Percentiles rank a stretch among this genome's conserved stretches.
phyloP scores from a whole-genome alignment of 2,797 vertebrate species.

The Hydrocynus forskahlii region DNA sequence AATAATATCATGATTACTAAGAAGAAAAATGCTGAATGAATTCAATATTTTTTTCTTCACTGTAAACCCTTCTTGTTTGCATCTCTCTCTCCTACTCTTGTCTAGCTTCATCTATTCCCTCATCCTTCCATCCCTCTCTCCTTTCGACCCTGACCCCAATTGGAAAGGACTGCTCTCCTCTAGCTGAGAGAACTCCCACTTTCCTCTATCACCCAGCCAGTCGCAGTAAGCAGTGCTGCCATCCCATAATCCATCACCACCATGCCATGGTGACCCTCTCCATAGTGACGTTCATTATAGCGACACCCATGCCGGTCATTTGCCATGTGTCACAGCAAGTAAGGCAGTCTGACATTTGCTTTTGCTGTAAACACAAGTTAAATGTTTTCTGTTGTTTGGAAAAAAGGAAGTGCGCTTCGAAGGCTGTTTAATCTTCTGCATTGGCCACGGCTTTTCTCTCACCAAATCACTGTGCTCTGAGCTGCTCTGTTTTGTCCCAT shows the following conservation, averaged over 20 bases:
- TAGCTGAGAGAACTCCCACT: slow-evolving; percentile 69
- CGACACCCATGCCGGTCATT: slow-evolving; percentile 19
- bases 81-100: slow-evolving; percentile 24
- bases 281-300: slow-evolving; percentile 18
- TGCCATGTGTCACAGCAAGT: slow-evolving; percentile 14
- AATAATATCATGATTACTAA: not conserved
- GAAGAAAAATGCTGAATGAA: not conserved
- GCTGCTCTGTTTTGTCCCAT: not conserved
- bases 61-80: too few species aligned
- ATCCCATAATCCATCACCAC: slow-evolving; percentile 8
- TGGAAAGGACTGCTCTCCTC: slow-evolving; percentile 66
- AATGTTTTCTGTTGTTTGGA: not conserved
- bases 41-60: not conserved
- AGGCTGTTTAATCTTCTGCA: not conserved
- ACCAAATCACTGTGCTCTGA: not conserved
- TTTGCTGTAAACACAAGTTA: not conserved
- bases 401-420: not conserved
- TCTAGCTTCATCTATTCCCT: slow-evolving; percentile 61
- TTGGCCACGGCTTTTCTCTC: not conserved
- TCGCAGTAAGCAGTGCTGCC: slow-evolving; percentile 66
- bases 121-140: slow-evolving; percentile 63
- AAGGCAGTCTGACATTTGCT: not conserved
- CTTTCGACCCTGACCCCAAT: slow-evolving; percentile 63
- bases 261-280: slow-evolving; percentile 21
- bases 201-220: slow-evolving; percentile 68